Conservation (phyloP, 2,888 invertebrate species). For the Pogonocherus hispidulus region DNA sequence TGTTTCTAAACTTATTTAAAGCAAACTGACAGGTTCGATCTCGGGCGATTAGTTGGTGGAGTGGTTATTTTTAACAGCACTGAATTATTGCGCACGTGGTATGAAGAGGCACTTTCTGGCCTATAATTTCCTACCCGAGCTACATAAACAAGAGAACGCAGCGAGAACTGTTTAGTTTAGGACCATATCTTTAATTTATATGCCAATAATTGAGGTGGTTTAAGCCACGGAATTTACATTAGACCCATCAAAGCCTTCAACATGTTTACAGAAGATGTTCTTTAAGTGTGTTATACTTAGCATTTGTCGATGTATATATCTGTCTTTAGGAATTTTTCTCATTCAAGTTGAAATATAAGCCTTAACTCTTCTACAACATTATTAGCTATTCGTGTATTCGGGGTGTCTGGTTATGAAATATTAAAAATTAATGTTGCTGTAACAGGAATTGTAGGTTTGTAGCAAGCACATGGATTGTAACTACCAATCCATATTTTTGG, state of each 20-base stretch:
- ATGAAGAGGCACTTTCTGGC: conserved; percentile 49
- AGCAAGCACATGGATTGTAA: no score
- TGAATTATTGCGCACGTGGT: conserved; percentile 51
- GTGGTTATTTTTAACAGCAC: conserved; percentile 48
- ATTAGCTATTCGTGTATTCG: no score
- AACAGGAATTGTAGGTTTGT: no score
- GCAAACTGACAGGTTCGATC: conserved; percentile 56
- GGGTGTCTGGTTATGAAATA: no score
- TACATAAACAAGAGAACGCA: conserved; percentile 48
- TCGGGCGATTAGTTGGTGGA: conserved; percentile 51
- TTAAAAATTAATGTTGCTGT: no score
- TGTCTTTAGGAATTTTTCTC: conserved; percentile 25
- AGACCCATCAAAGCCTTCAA: conserved; percentile 31
- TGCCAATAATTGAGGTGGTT: conserved; percentile 49
- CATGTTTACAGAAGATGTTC: conserved; percentile 29
- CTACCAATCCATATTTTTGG: no score
- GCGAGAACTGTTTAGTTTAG: conserved; percentile 49
- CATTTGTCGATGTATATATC: conserved; percentile 30
- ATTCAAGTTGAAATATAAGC: background rate
- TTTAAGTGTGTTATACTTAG: conserved; percentile 22
- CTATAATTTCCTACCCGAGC: conserved; percentile 42
- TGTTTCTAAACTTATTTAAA: conserved; percentile 58
- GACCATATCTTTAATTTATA: conserved; percentile 52
- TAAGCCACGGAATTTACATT: conserved; percentile 38
- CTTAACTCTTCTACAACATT: no score